These are phyloP conservation scores for Eilema griseolum DNA, from an alignment of 2,888 invertebrate species.

Conservation along the genomic window DNA sequence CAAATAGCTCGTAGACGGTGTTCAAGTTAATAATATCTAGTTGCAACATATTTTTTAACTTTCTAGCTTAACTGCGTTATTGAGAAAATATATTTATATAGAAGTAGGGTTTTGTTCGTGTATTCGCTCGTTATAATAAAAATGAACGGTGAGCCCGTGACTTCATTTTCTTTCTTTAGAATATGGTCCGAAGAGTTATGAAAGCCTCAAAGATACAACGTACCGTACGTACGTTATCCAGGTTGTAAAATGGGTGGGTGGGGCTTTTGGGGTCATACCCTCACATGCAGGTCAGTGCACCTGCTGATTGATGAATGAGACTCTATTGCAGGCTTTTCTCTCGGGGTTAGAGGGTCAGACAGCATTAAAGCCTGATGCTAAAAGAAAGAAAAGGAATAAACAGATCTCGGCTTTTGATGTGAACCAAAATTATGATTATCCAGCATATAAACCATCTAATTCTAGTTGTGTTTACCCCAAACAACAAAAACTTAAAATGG, in stretches of 20 bases:
- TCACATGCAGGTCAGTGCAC: neutral
- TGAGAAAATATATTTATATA: conserved; percentile 37
- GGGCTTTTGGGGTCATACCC: neutral
- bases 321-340: too few species aligned
- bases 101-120: neutral
- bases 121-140: conserved; percentile 2
- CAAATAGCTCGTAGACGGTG: conserved; percentile 80
- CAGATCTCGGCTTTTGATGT: too few species aligned
- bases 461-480: too few species aligned
- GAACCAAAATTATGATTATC: too few species aligned
- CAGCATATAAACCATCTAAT: too few species aligned
- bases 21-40: conserved; percentile 75
- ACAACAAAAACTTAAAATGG: neutral
- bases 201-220: neutral
- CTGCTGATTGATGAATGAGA: too few species aligned
- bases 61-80: conserved; percentile 61
- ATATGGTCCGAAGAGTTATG: neutral
- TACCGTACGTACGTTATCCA: neutral
- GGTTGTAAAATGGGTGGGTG: neutral
- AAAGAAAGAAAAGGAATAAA: too few species aligned
- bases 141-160: neutral
- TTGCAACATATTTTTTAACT: conserved; percentile 70
- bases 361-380: neutral
- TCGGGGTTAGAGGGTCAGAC: neutral
- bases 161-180: neutral